Base-by-base conservation (phyloP, 2,888 invertebrate genomes). In the Dexiosoma caninum region DNA sequence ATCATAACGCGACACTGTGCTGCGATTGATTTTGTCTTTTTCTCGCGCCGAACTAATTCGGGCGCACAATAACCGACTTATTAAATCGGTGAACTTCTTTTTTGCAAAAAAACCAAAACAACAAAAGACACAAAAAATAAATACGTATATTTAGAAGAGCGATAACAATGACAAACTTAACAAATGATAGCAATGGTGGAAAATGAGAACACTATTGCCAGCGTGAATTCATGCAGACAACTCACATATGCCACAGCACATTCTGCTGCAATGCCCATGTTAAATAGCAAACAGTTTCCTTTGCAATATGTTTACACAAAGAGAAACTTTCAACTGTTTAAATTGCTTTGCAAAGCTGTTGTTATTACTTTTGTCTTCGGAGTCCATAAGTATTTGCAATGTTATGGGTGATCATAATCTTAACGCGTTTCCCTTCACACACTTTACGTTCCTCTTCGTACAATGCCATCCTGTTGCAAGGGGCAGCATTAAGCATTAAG, bases 91-190 rank as follows among this genome's bases (percentile, higher is more conserved):
- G 32, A 80, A 80, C 66, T 53, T 71, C 42, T 59, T 69, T 74
- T 35, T 66, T 53, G 49, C 10, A 30, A 62, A 55, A n/a, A 66
- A 27, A 70, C 57, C 27, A 71, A 66, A 51, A 35, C 2, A n/a
- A n/a, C n/a, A n/a, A n/a, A n/a, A n/a, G n/a, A n/a, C 6, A 27
- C 6, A 27, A 27, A 27, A 27, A 27, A 27, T 27, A 27, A 27
- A 27, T 27, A 27, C 27, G 27, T 5, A 27, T 5, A 46, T 3
- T 21, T 32, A 71, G 23, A 51, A 66, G 12, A 66, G 46, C 75
- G 80, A 80, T 76, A 80, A 76, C 70, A 71, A 46, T 71, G 75
- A 75, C 75, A 80, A 75, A 71, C 70, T 27, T 80, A 75, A 71
- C 75, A 80, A 75, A 80, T 75, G 66, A 70, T 71, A 75, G 42